phyloP scores from a whole-genome alignment of 1,140 invertebrate genomes.

The Paralvinella palmiformis region DNA sequence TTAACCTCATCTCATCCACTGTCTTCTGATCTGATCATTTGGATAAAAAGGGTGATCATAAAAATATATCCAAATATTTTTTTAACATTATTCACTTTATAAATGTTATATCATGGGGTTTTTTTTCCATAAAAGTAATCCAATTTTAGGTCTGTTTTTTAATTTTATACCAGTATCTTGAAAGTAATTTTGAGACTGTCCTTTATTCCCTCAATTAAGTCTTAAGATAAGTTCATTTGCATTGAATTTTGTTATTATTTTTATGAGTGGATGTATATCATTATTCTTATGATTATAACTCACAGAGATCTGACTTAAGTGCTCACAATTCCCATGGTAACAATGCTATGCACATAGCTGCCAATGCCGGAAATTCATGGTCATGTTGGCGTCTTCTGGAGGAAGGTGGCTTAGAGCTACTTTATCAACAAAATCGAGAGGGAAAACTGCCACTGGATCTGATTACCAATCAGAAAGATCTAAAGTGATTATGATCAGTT shows the following conservation, averaged over 20 bases:
- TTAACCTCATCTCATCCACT: too few species aligned
- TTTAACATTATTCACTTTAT: neutral
- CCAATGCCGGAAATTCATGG: neutral
- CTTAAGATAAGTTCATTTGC: too few species aligned
- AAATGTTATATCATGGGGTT: neutral
- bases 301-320: slow-evolving; percentile 1
- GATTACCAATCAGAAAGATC: neutral
- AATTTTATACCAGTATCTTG: too few species aligned
- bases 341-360: slow-evolving; percentile 7
- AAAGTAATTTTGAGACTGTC: too few species aligned
- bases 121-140: too few species aligned
- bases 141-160: too few species aligned
- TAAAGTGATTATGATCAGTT: too few species aligned
- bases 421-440: slow-evolving; percentile 1
- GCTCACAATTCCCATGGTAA: neutral
- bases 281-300: too few species aligned
- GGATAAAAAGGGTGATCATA: neutral
- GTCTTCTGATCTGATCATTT: too few species aligned
- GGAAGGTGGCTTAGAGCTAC: neutral
- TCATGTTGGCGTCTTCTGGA: slow-evolving; percentile 9
- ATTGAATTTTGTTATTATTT: too few species aligned
- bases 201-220: too few species aligned
- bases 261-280: too few species aligned
- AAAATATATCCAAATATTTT: neutral
- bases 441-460: slow-evolving; percentile 1